Evolutionary conservation across 1,140 invertebrate species (phyloP).

Genomic region (Ceratoteleas bidentatus): DNA sequence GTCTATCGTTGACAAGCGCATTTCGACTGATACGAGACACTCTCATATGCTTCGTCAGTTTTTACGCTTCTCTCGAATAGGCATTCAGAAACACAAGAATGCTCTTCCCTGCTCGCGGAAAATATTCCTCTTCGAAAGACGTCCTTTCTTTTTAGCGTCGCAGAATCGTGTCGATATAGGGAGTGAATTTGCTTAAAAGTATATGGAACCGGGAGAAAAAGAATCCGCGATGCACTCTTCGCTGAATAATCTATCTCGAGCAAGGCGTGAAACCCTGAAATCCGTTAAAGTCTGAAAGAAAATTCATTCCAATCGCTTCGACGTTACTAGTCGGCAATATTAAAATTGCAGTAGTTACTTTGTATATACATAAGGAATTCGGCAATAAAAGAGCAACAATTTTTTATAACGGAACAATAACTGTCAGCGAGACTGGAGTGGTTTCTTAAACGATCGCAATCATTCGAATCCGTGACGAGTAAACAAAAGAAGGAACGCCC

Average conservation of each 20-base stretch:
- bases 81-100: conserved; percentile 66
- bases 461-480: too few species aligned
- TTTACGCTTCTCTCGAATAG: conserved; percentile 55
- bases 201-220: conserved; percentile 63
- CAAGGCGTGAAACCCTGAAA: conserved; percentile 62
- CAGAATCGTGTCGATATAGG: conserved; percentile 61
- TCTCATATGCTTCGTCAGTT: conserved; percentile 62
- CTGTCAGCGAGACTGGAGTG: background rate
- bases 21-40: conserved; percentile 55
- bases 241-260: conserved; percentile 67
- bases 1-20: conserved; percentile 45
- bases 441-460: too few species aligned
- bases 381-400: background rate
- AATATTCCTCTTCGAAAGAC: conserved; percentile 65
- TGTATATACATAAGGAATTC: conserved; percentile 27
- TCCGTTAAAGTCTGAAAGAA: conserved; percentile 59
- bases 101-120: conserved; percentile 60
- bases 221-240: conserved; percentile 66
- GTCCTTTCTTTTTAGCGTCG: conserved; percentile 68
- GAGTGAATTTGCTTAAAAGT: conserved; percentile 69
- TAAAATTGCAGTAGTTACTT: conserved; percentile 54
- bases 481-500: background rate
- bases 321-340: conserved; percentile 51
- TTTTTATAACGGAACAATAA: background rate
- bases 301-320: conserved; percentile 64